Evolutionary conservation across 2,797 vertebrate genomes (phyloP), one percentile per base, ranked within the genome.

Genomic region (Gymnocypris eckloni): DNA sequence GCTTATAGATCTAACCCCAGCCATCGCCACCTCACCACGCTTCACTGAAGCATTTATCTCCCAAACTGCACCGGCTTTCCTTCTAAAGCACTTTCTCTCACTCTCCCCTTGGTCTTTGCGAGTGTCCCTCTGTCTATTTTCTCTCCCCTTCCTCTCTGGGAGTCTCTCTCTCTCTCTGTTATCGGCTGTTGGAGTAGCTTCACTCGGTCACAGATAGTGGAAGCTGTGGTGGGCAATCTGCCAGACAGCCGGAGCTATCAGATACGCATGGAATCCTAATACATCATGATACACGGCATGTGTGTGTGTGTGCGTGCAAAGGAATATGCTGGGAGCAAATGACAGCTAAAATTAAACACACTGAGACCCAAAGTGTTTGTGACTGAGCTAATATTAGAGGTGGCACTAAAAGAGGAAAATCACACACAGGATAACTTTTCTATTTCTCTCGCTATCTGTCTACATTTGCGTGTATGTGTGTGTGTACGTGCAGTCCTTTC

Each of bases 321-420:
- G 9, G 77, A 76, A 70, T 82, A 56, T 37, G 86, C 79, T 28
- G 45, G 75, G 84, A 45, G 52, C 86, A 89, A 89, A 78, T 88
- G 92, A 92, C 91, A 87, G 89, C 88, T 86, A 64, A 90, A 93
- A 93, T 93, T 93, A 92, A 90, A 90, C 89, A 25, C 82, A 87
- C 39, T 59, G 73, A 84, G 88, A 92, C 83, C 80, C 69, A 87
- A 92, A 93, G 90, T 88, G 92, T 90, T 91, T 90, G 84, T 16
- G 90, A 94, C 90, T 87, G 83, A 88, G 87, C 89, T 91, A 91
- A 92, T 92, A 90, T 91, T 91, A 87, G 87, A 88, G 86, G 87
- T n/a, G 41, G 78, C 79, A 79, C 89, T 85, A 86, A 89, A 89
- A 90, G 86, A 89, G 89, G 87, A 76, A 87, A 91, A 93, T 93